A percentile compares a stretch with the other conserved stretches of the same genome.
phyloP scores from a whole-genome alignment of 2,113 vertebrate species.

The Mormoops blainvillei region DNA sequence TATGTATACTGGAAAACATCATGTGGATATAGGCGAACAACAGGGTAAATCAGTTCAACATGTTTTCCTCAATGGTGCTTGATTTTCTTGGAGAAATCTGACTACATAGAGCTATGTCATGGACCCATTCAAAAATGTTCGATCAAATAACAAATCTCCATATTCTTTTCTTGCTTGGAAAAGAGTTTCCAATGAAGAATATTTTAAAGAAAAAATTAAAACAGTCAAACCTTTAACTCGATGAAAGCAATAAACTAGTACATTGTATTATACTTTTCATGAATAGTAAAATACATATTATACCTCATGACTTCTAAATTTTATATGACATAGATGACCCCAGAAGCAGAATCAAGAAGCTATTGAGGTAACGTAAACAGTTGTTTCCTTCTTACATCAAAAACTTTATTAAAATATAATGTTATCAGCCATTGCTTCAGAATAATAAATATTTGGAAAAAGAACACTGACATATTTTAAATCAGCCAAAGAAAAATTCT shows the following conservation, averaged over 20 bases:
- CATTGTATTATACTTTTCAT: not conserved
- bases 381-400: not conserved
- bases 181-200: not conserved
- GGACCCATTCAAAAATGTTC: not conserved
- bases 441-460: not conserved
- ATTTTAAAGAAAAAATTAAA: conserved; percentile 3
- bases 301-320: not conserved
- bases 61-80: not conserved
- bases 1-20: not conserved
- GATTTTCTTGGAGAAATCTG: not conserved
- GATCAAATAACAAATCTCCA: not conserved
- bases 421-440: not conserved
- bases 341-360: not conserved
- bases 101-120: not conserved
- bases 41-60: not conserved
- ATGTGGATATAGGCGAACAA: not conserved
- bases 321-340: not conserved
- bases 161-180: not conserved
- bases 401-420: not conserved
- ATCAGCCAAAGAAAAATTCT: not conserved
- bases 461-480: not conserved
- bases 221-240: not conserved
- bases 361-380: not conserved
- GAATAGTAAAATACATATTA: not conserved
- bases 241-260: not conserved